phyloP scores from a whole-genome alignment of 2,113 vertebrate species.

The Syngnathus floridae region DNA sequence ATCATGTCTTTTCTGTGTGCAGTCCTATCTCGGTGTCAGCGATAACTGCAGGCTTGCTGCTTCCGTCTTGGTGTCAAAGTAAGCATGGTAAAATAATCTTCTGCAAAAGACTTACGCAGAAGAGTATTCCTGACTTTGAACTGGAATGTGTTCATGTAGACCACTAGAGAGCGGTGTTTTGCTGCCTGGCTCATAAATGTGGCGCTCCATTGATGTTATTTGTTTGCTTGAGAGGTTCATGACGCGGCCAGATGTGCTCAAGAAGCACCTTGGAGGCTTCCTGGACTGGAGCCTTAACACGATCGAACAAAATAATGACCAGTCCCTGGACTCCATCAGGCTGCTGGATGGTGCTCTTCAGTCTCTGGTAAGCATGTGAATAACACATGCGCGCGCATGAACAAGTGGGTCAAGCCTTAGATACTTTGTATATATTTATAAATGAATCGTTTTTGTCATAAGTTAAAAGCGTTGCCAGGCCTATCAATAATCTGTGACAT shows the following conservation, averaged over 20 bases:
- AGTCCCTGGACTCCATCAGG: constrained; percentile 74
- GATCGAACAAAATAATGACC: constrained; percentile 73
- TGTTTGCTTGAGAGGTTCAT: constrained; percentile 75
- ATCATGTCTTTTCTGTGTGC: constrained; percentile 28
- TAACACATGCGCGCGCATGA: neutral
- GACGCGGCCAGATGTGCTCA: constrained; percentile 85
- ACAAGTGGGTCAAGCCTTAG: no score
- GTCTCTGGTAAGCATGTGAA: constrained; percentile 76
- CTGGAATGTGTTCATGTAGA: neutral
- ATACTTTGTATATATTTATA: no score
- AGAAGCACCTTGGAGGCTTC: constrained; percentile 81
- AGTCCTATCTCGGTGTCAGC: constrained; percentile 85
- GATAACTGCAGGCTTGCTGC: constrained; percentile 86
- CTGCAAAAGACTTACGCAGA: neutral
- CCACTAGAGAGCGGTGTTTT: constrained; percentile 52
- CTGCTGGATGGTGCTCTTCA: constrained; percentile 83
- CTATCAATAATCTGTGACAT: no score
- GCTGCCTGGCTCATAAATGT: neutral
- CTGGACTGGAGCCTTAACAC: constrained; percentile 85
- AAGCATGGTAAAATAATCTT: constrained; percentile 52
- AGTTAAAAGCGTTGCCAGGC: no score
- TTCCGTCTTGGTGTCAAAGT: constrained; percentile 91
- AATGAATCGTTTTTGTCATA: no score
- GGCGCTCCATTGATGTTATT: no score
- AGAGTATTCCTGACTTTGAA: neutral